These are phyloP conservation scores for Benitochromis conjunctus DNA, from an alignment of 2,113 vertebrate species.

Conservation along the genomic window DNA sequence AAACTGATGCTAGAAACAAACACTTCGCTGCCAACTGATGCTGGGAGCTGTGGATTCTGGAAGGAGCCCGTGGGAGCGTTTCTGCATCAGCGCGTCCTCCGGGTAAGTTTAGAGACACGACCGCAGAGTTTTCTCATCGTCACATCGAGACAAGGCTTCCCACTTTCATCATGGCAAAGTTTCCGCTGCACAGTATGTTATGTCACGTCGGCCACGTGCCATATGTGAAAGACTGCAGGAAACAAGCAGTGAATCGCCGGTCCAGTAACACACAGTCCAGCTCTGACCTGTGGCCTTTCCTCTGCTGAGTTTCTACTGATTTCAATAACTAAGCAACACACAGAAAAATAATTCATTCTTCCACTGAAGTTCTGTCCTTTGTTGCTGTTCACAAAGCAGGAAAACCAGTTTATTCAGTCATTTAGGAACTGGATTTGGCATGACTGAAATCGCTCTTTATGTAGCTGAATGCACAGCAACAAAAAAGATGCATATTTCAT, in stretches of 20 bases:
- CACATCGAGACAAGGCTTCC: background rate
- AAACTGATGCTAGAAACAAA: background rate
- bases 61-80: background rate
- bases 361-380: background rate
- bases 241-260: no score
- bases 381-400: background rate
- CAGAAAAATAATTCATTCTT: background rate
- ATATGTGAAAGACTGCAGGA: slow-evolving; percentile 21
- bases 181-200: background rate
- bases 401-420: background rate
- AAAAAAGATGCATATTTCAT: background rate
- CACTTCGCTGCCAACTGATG: background rate
- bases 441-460: background rate
- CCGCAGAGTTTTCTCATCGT: background rate
- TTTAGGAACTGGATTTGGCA: background rate
- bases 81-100: background rate
- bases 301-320: background rate
- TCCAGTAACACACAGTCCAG: background rate
- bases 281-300: background rate
- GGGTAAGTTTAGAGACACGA: background rate
- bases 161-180: background rate
- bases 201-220: background rate
- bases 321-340: background rate
- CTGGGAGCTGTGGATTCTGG: background rate
- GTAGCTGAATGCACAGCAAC: background rate